Conservation (phyloP, 2,888 invertebrate species). For the Drosophila anceps region DNA sequence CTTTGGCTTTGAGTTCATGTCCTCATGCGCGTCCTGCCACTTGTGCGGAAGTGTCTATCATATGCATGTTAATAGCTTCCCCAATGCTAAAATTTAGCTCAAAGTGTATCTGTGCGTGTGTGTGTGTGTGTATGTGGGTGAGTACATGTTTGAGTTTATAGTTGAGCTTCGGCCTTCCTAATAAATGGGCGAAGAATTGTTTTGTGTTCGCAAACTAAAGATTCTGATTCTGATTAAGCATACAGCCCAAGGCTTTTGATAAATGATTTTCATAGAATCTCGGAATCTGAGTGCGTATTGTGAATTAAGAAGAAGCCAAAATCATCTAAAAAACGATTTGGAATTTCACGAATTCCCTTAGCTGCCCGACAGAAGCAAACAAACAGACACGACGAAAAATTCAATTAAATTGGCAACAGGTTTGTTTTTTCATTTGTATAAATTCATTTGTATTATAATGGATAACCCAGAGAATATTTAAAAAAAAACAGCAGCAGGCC, state of each 20-base stretch:
- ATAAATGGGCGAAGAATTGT: slow-evolving; percentile 10
- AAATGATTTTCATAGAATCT: slow-evolving; percentile 14
- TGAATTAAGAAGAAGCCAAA: not conserved
- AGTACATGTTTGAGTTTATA: slow-evolving; percentile 11
- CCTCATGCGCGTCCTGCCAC: slow-evolving; percentile 56
- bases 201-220: slow-evolving; percentile 1
- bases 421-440: slow-evolving; percentile 25
- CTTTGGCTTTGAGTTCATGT: slow-evolving; percentile 56
- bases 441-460: slow-evolving; percentile 42
- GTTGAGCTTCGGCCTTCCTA: slow-evolving; percentile 19
- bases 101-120: slow-evolving; percentile 1
- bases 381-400: slow-evolving; percentile 23
- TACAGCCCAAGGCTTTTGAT: slow-evolving; percentile 23
- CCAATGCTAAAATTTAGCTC: slow-evolving; percentile 25
- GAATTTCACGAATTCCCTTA: not conserved
- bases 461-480: slow-evolving; percentile 39
- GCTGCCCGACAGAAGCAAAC: not conserved
- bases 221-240: slow-evolving; percentile 23
- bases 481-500: slow-evolving; percentile 16
- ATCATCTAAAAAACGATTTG: not conserved
- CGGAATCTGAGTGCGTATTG: not conserved
- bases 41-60: slow-evolving; percentile 78
- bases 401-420: slow-evolving; percentile 57
- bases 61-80: slow-evolving; percentile 77
- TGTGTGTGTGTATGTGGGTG: not conserved